These are phyloP conservation scores for Xanthorhoe designata DNA, from an alignment of 2,888 invertebrate genomes.

Conservation along the genomic window DNA sequence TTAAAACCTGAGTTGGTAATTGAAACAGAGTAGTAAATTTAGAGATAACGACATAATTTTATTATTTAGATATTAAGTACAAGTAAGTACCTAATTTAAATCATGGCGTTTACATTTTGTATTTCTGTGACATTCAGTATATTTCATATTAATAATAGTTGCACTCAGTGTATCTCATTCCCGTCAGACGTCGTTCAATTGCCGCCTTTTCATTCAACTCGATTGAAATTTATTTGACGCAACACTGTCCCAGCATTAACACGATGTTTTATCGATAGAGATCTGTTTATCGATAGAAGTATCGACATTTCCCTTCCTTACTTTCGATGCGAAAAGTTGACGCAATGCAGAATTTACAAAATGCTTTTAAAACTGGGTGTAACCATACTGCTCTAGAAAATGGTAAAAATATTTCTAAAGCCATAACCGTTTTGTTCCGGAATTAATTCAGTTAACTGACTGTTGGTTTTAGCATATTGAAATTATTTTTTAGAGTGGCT, in stretches of 20 bases:
- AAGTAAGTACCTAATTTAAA: too few relatives aligned
- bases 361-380: slow-evolving; percentile 7
- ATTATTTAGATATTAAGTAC: too few relatives aligned
- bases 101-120: too few relatives aligned
- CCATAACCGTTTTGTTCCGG: background rate
- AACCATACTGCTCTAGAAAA: background rate
- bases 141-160: background rate
- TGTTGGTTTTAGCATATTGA: too few relatives aligned
- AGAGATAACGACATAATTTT: too few relatives aligned
- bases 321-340: slow-evolving; percentile 14
- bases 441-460: too few relatives aligned
- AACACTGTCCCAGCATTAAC: slow-evolving; percentile 46
- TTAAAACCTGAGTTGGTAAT: too few relatives aligned
- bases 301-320: slow-evolving; percentile 19
- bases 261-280: slow-evolving; percentile 47
- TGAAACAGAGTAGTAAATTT: too few relatives aligned
- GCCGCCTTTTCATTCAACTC: slow-evolving; percentile 49
- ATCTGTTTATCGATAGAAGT: slow-evolving; percentile 21
- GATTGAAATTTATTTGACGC: slow-evolving; percentile 59
- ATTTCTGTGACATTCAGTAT: too few relatives aligned
- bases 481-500: too few relatives aligned
- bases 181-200: slow-evolving; percentile 24
- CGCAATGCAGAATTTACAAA: slow-evolving; percentile 14
- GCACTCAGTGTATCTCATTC: slow-evolving; percentile 11
- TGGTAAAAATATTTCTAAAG: background rate